Percentiles rank a stretch among this genome's conserved stretches.
These are phyloP conservation scores for Diachasmimorpha longicaudata DNA, from an alignment of 1,140 invertebrate genomes.

Conservation along the genomic window DNA sequence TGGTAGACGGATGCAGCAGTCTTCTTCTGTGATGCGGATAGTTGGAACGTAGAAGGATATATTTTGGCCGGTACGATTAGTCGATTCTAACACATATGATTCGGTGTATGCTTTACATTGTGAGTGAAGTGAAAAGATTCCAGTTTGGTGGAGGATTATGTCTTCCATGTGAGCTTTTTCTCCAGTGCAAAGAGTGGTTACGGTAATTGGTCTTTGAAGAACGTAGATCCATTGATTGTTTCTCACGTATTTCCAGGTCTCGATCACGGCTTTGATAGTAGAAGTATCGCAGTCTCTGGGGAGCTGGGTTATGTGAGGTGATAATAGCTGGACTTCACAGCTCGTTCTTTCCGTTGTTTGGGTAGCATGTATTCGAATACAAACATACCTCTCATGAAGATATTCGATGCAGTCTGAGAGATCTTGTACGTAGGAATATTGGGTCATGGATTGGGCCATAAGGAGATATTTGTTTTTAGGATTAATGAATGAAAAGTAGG, in stretches of 20 bases:
- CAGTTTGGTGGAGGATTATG: neutral
- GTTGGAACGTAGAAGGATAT: conserved; percentile 17
- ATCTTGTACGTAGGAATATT: conserved; percentile 23
- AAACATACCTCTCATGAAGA: neutral
- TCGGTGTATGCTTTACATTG: conserved; percentile 23
- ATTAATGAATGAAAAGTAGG: neutral
- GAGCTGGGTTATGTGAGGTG: neutral
- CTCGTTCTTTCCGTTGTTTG: neutral
- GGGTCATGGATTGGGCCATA: conserved; percentile 16
- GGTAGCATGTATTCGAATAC: neutral
- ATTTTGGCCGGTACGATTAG: conserved; percentile 1
- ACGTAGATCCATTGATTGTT: conserved; percentile 26
- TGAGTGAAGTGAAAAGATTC: neutral
- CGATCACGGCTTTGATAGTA: conserved; percentile 21
- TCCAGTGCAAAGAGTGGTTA: conserved; percentile 12
- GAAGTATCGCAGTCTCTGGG: neutral
- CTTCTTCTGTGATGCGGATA: conserved; percentile 7
- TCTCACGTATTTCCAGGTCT: conserved; percentile 19
- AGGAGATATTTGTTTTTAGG: neutral
- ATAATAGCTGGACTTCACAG: neutral
- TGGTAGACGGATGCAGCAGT: conserved; percentile 17
- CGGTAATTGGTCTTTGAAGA: conserved; percentile 18
- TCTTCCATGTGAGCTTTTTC: neutral
- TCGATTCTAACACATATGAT: conserved; percentile 12
- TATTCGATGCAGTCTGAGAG: conserved; percentile 16